phyloP scores from a whole-genome alignment of 2,113 vertebrate genomes.

The Oryzias javanicus region DNA sequence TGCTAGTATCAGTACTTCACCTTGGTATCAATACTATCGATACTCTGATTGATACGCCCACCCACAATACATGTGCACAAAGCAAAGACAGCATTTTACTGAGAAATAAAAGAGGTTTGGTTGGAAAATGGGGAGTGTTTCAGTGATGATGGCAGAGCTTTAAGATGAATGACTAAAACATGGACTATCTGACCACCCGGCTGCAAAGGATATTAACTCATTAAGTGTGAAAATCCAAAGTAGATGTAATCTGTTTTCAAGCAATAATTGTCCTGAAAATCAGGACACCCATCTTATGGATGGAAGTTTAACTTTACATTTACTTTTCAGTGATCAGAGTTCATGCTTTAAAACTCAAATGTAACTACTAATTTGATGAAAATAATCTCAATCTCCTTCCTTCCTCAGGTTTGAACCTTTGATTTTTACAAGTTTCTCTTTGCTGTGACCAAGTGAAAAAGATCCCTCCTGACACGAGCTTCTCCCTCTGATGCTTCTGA shows the following conservation, averaged over 20 bases:
- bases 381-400: too few relatives aligned
- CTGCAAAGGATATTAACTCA: constrained; percentile 42
- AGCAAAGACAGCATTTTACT: neutral
- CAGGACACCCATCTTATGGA: too few relatives aligned
- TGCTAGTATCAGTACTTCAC: too few relatives aligned
- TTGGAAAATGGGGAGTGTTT: neutral
- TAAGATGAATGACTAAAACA: constrained; percentile 45
- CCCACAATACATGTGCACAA: too few relatives aligned
- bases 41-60: too few relatives aligned
- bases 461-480: constrained; percentile 2
- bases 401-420: constrained; percentile 10
- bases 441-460: neutral
- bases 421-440: constrained; percentile 24
- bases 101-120: neutral
- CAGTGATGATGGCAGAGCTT: constrained; percentile 1
- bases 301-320: too few relatives aligned
- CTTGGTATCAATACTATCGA: too few relatives aligned
- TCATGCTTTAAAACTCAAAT: too few relatives aligned
- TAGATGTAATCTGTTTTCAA: too few relatives aligned
- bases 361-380: too few relatives aligned
- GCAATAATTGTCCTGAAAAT: too few relatives aligned
- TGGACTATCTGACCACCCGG: constrained; percentile 25
- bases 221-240: neutral
- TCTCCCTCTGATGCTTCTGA: constrained; percentile 12
- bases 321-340: neutral